Base-by-base conservation (phyloP, 2,113 vertebrate species). In the Todiramphus chloris region DNA sequence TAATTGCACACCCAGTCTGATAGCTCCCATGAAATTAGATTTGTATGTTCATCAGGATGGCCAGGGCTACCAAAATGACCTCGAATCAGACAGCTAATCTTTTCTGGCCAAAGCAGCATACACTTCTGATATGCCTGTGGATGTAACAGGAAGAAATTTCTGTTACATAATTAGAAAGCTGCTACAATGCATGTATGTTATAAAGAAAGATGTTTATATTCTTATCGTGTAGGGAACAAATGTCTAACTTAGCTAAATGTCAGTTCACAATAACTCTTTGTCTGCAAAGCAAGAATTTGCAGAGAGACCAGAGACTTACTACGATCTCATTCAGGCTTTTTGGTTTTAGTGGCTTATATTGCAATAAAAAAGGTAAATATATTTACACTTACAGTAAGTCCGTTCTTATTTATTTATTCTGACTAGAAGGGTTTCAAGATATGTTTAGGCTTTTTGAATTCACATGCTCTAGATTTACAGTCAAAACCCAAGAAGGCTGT, bases 211-310 rank as follows among this genome's bases (percentile, higher is more conserved):
- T 56, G 43, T 77, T 58, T 74, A 55, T 70, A 85, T 78, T 93
- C 89, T 72, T 39, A 44, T 14, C 91, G 69, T 94, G 94, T 66
- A 91, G 50, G 84, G 59, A 93, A 89, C 86, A 94, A 95, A 93
- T 46, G 90, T 95, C 94, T 67, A 85, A 89, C 53, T 94, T 89
- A 62, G 92, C 84, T 93, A 97, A 97, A 97, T 95, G 96, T 92
- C 97, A 97, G 41, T 31, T 94, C 89, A 97, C 96, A 97, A 83
- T 95, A 89, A 93, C 67, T 85, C 96, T 94, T 96, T 97, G 96
- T 97, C 82, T 94, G 74, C 89, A 60, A 76, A 93, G 79, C 89
- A 96, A 87, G 87, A 93, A 76, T 69, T 16, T 93, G 72, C 68
- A 39, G n/a, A 79, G 80, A 84, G 53, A 87, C 59, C 41, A 83